Evolutionary conservation across 2,888 invertebrate species (phyloP).

Genomic region (Alentia gelatinosa): DNA sequence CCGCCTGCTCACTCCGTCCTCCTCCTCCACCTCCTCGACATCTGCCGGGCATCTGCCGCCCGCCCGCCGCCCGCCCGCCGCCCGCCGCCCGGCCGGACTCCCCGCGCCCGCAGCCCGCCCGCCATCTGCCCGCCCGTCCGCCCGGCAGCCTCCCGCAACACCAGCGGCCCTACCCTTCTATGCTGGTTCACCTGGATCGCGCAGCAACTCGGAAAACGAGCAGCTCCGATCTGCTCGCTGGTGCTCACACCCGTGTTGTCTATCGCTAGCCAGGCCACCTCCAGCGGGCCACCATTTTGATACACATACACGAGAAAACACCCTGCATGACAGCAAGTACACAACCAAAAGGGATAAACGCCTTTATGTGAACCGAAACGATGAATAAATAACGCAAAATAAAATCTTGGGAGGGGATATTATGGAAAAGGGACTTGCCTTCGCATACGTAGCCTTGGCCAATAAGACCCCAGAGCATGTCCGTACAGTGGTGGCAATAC

Average conservation of each 20-base stretch:
- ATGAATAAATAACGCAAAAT: no score
- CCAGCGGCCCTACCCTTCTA: no score
- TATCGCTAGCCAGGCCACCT: background rate
- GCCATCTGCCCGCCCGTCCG: background rate
- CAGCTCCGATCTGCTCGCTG: background rate
- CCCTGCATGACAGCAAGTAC: no score
- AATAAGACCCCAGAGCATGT: slow-evolving; percentile 99
- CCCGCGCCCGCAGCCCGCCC: background rate
- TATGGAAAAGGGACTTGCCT: slow-evolving; percentile 59
- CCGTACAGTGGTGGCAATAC: slow-evolving; percentile 99
- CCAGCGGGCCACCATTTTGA: background rate
- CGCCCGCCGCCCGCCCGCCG: background rate
- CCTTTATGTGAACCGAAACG: no score
- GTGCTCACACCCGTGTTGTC: background rate
- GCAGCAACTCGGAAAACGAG: background rate
- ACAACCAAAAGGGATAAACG: no score
- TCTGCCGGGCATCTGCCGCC: background rate
- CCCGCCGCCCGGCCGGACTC: background rate
- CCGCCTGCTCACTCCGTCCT: background rate
- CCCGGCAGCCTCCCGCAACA: background rate
- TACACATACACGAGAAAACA: background rate
- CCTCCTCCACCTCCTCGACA: background rate
- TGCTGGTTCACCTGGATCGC: no score
- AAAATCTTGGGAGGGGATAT: no score
- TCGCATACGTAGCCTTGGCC: slow-evolving; percentile 98